phyloP scores from a whole-genome alignment of 1,140 invertebrate genomes.

The Popillia japonica region DNA sequence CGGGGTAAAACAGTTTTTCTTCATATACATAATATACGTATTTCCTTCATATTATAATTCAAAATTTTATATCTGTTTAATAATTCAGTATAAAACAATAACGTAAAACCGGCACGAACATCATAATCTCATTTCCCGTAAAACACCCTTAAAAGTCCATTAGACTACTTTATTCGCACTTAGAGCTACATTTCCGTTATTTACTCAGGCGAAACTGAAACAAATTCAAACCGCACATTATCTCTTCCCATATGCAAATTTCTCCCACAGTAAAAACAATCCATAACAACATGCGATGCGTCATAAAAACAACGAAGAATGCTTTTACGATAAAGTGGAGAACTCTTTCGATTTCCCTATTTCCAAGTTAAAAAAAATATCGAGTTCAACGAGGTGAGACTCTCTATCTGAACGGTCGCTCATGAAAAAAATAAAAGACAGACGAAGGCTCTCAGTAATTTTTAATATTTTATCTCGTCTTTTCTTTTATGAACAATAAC shows the following conservation, averaged over 20 bases:
- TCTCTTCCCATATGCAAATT: background rate
- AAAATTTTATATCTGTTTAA: too few species aligned
- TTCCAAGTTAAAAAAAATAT: background rate
- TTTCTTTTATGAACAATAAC: background rate
- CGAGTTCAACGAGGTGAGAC: background rate
- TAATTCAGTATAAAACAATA: too few species aligned
- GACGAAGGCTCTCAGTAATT: conserved; percentile 17
- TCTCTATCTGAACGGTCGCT: background rate
- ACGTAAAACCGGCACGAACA: too few species aligned
- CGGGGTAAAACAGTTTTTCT: too few species aligned
- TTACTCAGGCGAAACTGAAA: background rate
- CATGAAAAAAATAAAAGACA: background rate
- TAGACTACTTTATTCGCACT: too few species aligned
- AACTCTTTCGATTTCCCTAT: background rate
- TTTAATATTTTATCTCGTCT: conserved; percentile 14
- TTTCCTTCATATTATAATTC: too few species aligned
- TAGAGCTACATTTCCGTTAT: background rate
- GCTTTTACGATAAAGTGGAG: background rate
- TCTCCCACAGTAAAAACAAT: background rate
- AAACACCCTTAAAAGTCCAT: too few species aligned
- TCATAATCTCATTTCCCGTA: too few species aligned
- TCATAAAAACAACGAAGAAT: background rate
- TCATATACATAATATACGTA: too few species aligned
- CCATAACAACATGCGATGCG: background rate
- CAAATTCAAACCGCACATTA: too few species aligned